These are phyloP conservation scores for Odocoileus virginianus DNA, from an alignment of 2,113 vertebrate genomes.

Conservation along the genomic window DNA sequence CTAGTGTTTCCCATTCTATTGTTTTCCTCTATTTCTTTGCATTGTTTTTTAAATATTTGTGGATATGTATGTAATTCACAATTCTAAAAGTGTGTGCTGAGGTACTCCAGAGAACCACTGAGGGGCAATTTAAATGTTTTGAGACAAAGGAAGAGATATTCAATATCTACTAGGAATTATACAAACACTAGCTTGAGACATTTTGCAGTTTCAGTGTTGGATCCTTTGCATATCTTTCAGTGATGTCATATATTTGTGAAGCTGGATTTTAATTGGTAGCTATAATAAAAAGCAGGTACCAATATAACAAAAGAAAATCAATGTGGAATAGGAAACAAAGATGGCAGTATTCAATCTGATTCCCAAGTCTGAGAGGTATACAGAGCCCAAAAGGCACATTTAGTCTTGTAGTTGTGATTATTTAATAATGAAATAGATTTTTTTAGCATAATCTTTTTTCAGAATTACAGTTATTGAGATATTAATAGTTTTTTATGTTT, in stretches of 20 bases:
- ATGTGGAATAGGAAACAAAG: neutral
- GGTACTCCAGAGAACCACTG: rapidly evolving
- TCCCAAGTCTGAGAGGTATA: neutral
- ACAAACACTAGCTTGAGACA: neutral
- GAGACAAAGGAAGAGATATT: neutral
- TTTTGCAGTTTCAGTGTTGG: neutral
- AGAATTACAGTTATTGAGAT: neutral
- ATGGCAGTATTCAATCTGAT: neutral
- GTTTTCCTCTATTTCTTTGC: too few species aligned
- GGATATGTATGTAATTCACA: neutral
- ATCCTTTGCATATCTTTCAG: neutral
- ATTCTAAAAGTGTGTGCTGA: neutral
- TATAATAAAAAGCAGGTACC: neutral
- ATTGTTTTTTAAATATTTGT: neutral
- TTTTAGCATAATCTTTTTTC: neutral
- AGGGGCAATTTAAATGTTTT: neutral
- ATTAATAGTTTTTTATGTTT: neutral
- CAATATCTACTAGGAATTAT: neutral
- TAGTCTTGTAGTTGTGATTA: neutral
- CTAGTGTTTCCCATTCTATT: too few species aligned
- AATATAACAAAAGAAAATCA: neutral
- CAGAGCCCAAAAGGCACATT: neutral
- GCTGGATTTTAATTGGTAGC: neutral
- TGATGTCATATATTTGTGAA: neutral
- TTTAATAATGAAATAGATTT: neutral